Conservation (phyloP, 2,888 invertebrate species). For the Parnassius orleans region DNA sequence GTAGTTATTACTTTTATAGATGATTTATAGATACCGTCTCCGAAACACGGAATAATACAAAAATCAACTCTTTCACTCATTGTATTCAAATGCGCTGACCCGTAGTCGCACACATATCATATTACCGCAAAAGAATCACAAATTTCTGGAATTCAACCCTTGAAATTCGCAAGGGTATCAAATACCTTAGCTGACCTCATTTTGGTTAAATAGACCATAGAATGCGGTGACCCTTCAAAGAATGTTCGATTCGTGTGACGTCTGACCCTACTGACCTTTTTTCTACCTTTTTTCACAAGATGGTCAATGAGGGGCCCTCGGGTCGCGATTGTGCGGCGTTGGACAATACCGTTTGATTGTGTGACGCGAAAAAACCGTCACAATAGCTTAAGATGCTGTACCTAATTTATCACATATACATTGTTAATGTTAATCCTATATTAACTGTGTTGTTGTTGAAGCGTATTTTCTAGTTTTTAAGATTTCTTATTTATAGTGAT, state of each 20-base stretch:
- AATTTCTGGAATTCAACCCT: constrained; percentile 52
- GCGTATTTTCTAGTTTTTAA: background rate
- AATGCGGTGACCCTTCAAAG: constrained; percentile 29
- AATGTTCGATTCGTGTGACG: constrained; percentile 44
- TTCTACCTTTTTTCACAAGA: constrained; percentile 44
- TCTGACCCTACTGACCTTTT: constrained; percentile 53
- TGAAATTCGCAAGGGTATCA: constrained; percentile 49
- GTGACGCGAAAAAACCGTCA: constrained; percentile 49
- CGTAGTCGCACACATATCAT: constrained; percentile 67
- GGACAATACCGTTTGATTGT: constrained; percentile 72
- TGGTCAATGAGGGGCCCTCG: constrained; percentile 64
- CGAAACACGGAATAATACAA: background rate
- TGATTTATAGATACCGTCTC: background rate
- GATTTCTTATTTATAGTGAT: too few species aligned
- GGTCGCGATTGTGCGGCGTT: constrained; percentile 47
- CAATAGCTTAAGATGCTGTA: constrained; percentile 31
- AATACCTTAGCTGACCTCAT: constrained; percentile 59
- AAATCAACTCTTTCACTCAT: background rate
- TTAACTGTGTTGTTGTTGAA: background rate
- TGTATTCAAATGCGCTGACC: constrained; percentile 48
- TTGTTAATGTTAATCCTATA: constrained; percentile 3
- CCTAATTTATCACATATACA: constrained; percentile 25
- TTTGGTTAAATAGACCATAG: constrained; percentile 41
- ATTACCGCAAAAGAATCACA: constrained; percentile 57
- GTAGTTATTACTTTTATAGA: too few species aligned